phyloP scores from a whole-genome alignment of 1,140 invertebrate species.

The Uloborus diversus region DNA sequence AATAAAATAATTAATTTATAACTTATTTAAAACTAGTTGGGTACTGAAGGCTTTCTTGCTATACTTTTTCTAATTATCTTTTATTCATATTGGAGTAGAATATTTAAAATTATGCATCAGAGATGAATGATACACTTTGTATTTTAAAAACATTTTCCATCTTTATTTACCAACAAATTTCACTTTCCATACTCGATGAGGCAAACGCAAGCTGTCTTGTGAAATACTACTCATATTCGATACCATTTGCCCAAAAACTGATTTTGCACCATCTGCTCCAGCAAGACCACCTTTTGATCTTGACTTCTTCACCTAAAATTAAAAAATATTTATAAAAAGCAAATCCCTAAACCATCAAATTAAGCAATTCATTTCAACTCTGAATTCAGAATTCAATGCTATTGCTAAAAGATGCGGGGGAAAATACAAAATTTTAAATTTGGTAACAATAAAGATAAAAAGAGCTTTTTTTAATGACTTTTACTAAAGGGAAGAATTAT shows the following conservation, averaged over 20 bases:
- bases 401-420: too few relatives aligned
- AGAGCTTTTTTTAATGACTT: not conserved
- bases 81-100: conserved; percentile 38
- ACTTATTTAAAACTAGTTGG: too few relatives aligned
- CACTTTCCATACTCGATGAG: conserved; percentile 96
- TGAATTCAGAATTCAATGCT: too few relatives aligned
- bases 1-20: too few relatives aligned
- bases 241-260: conserved; percentile 96
- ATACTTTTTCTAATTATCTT: too few relatives aligned
- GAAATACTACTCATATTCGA: conserved; percentile 86
- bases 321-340: too few relatives aligned
- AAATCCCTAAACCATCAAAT: too few relatives aligned
- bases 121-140: too few relatives aligned
- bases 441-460: not conserved
- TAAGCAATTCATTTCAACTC: conserved; percentile 1
- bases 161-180: conserved; percentile 89
- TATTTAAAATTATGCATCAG: not conserved
- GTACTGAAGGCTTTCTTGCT: too few relatives aligned
- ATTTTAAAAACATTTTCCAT: too few relatives aligned
- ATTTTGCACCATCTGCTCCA: conserved; percentile 83
- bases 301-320: conserved; percentile 76
- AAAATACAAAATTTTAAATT: not conserved
- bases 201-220: conserved; percentile 86
- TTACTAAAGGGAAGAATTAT: too few relatives aligned
- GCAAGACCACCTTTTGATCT: conserved; percentile 84